Percentiles rank a stretch among this genome's conserved stretches.
Conservation (phyloP, 2,797 vertebrate species). For the Squalus acanthias region DNA sequence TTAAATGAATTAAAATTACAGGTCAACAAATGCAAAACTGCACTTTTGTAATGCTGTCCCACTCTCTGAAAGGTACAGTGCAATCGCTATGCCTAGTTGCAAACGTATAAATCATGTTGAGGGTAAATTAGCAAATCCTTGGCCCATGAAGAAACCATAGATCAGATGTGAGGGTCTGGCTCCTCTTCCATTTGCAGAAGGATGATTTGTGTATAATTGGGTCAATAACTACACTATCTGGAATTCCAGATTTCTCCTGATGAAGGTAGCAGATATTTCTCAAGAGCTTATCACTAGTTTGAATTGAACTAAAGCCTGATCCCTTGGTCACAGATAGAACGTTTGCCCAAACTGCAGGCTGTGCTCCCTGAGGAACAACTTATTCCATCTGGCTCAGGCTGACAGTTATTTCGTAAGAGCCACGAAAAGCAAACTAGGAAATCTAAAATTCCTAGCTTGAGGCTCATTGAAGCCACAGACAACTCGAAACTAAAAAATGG, state of each 20-base stretch:
- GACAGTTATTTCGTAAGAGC: not conserved
- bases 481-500: not conserved
- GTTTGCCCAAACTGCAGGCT: not conserved
- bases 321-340: not conserved
- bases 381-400: not conserved
- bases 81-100: not conserved
- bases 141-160: not conserved
- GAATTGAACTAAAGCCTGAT: not conserved
- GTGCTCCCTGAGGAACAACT: not conserved
- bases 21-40: not conserved
- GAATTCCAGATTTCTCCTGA: not conserved
- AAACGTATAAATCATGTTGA: not conserved
- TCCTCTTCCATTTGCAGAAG: not conserved
- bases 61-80: not conserved
- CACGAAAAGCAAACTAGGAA: not conserved
- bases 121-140: not conserved
- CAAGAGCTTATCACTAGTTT: not conserved
- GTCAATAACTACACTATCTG: not conserved
- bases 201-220: not conserved
- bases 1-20: not conserved
- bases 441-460: not conserved
- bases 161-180: not conserved
- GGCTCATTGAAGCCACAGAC: not conserved
- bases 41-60: not conserved
- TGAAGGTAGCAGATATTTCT: not conserved